phyloP scores from a whole-genome alignment of 2,113 vertebrate species.

The Tragelaphus strepsiceros region DNA sequence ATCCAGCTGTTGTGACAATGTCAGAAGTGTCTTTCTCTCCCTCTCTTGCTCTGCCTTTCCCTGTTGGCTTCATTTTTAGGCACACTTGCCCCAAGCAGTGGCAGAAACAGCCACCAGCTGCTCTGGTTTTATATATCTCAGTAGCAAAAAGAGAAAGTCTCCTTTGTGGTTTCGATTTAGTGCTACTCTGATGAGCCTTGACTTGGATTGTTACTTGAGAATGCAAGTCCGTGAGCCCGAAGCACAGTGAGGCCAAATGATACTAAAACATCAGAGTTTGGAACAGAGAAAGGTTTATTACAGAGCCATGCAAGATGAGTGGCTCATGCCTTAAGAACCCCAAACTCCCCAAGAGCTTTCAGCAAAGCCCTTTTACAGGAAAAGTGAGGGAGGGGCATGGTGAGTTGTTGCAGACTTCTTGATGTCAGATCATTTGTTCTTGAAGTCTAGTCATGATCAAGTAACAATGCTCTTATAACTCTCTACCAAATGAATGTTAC shows the following conservation, averaged over 20 bases:
- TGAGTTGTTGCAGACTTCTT: not conserved
- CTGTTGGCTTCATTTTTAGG: conserved; percentile 19
- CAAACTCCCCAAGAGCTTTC: not conserved
- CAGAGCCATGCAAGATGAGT: not conserved
- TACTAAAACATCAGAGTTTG: not conserved
- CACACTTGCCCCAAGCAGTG: not conserved
- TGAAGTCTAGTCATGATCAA: not conserved
- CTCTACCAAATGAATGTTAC: not conserved
- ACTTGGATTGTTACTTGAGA: not conserved
- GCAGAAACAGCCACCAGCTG: conserved; percentile 13
- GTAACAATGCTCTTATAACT: not conserved
- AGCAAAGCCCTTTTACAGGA: not conserved
- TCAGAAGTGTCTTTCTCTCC: not conserved
- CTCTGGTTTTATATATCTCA: not conserved
- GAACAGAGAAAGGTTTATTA: not conserved
- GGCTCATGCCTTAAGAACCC: not conserved
- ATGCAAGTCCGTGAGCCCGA: not conserved
- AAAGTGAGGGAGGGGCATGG: not conserved
- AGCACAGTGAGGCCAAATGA: not conserved
- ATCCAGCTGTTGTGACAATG: not conserved
- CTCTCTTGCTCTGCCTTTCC: not conserved
- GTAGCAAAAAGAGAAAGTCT: not conserved
- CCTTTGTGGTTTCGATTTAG: not conserved
- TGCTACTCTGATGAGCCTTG: not conserved
- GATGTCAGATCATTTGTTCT: not conserved